Conservation (phyloP, 1,140 invertebrate species). For the Ditylenchus dipsaci region DNA sequence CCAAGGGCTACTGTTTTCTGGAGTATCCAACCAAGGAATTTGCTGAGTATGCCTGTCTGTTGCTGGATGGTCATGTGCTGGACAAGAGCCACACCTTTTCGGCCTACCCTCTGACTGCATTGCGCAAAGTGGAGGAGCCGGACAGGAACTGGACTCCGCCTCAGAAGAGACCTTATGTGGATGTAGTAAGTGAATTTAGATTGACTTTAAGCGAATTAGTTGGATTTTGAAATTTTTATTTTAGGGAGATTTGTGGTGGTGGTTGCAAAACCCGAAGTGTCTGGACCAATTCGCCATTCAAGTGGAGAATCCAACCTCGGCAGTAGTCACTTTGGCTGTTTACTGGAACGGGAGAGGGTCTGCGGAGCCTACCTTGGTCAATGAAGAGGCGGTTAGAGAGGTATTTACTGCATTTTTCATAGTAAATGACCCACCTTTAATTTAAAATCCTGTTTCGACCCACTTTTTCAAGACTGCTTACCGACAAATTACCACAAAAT, state of each 20-base stretch:
- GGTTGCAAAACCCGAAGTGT: constrained; percentile 77
- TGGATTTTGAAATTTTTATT: constrained; percentile 17
- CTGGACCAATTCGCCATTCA: constrained; percentile 79
- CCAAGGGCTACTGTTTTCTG: constrained; percentile 64
- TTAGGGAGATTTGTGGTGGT: constrained; percentile 82
- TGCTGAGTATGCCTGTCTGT: constrained; percentile 65
- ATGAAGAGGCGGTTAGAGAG: constrained; percentile 15
- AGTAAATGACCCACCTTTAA: too few species aligned
- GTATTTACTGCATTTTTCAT: too few species aligned
- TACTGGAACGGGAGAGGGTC: constrained; percentile 35
- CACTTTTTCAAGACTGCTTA: too few species aligned
- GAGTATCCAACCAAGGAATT: constrained; percentile 40
- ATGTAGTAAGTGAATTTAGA: constrained; percentile 60
- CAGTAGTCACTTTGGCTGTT: constrained; percentile 29
- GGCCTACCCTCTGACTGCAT: constrained; percentile 91
- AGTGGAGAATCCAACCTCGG: constrained; percentile 74
- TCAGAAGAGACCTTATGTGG: constrained; percentile 73
- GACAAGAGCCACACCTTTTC: constrained; percentile 92
- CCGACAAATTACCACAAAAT: too few species aligned
- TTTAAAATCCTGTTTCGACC: too few species aligned
- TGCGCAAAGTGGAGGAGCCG: constrained; percentile 84
- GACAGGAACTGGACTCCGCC: constrained; percentile 83
- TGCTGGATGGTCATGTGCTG: constrained; percentile 84
- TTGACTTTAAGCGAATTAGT: neutral
- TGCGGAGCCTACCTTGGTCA: constrained; percentile 35